Evolutionary conservation across 2,113 vertebrate species (phyloP), one percentile per base, ranked within the genome.

Genomic region (Pteropus alecto): DNA sequence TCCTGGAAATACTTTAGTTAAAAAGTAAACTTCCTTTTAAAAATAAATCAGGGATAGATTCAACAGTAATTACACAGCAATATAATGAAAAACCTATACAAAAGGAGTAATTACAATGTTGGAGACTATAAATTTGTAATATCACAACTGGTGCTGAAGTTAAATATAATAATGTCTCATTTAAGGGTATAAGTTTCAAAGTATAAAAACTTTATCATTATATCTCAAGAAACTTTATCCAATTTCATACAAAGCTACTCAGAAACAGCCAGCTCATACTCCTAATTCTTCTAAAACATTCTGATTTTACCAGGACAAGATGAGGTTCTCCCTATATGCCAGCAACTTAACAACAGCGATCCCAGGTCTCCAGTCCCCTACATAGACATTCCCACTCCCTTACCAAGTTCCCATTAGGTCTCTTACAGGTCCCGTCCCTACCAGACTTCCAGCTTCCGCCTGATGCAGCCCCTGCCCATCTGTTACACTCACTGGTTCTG

Each of bases 11-110:
- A 7, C 24, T 87, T 28, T 21, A 70, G 24, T 28, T 38, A 76
- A 70, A 87, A 92, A 94, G 15, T 12, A 81, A 95, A 56, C 5
- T 65, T 70, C 3, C 4, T 87, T 71, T 38, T 24, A 30, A 73
- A 85, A 14, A 41, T 13, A 7, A 90, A 58, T 33, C 8, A 35
- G 5, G 46, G 3, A 30, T 54, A 48, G 8, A 68, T 56, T 67
- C 21, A 74, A 21, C 30, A 78, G 16, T 48, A 83, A 43, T 58
- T 76, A 60, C 2, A 78, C 0, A 43, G 8, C n/a, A 70, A 51
- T 71, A 28, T n/a, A 65, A 43, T 85, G 16, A 90, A 70, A 1
- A 11, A 12, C 12, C 84, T 19, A 43, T 6, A 77, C 6, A 38
- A n/a, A 90, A 33, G 2, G 63, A 21, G 7, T 48, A 58, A 74